These are phyloP conservation scores for Amphiduros pacificus DNA, from an alignment of 2,888 invertebrate species.

Conservation along the genomic window DNA sequence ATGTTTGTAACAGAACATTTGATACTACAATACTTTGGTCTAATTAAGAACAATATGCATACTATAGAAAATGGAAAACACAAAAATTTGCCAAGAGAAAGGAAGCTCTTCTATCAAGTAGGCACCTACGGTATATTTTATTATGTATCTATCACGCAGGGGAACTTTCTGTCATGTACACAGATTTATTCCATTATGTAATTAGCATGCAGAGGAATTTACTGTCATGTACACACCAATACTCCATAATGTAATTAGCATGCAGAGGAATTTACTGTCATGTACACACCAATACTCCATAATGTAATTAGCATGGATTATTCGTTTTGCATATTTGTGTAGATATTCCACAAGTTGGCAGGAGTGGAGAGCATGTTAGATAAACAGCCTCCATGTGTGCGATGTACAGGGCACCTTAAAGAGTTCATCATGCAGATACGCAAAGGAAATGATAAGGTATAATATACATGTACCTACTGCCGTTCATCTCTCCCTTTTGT, in stretches of 20 bases:
- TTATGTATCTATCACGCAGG: background rate
- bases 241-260: no score
- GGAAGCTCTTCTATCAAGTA: conserved; percentile 53
- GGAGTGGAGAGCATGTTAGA: conserved; percentile 40
- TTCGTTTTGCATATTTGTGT: background rate
- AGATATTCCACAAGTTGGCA: conserved; percentile 52
- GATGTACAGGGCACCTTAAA: conserved; percentile 36
- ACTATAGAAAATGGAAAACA: conserved; percentile 39
- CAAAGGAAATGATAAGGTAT: background rate
- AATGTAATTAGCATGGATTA: background rate
- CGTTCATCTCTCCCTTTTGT: no score
- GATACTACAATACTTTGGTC: conserved; percentile 51
- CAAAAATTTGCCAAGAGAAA: conserved; percentile 32
- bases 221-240: no score
- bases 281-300: background rate
- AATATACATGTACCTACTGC: no score
- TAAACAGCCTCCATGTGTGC: conserved; percentile 39
- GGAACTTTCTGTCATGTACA: no score
- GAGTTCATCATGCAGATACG: conserved; percentile 43
- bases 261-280: no score
- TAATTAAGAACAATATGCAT: conserved; percentile 49
- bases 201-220: no score
- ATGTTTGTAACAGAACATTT: conserved; percentile 46
- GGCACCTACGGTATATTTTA: background rate
- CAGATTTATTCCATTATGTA: no score